Conservation (phyloP, 2,113 vertebrate genomes). For the Micromys minutus region DNA sequence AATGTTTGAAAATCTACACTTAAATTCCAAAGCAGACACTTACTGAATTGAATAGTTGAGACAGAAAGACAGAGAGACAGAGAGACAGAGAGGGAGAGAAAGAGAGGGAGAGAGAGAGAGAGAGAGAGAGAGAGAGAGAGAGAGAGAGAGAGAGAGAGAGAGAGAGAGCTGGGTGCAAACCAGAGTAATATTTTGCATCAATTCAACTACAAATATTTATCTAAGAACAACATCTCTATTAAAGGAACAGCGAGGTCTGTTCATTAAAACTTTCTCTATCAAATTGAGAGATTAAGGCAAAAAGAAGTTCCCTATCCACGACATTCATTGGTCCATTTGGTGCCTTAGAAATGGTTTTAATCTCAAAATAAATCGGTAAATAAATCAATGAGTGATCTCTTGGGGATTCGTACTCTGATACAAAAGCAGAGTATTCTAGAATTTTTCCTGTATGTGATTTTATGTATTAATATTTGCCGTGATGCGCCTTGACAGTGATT, state of each 20-base stretch:
- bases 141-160: too few relatives aligned
- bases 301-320: background rate
- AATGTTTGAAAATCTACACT: slow-evolving; percentile 25
- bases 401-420: background rate
- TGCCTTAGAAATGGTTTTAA: background rate
- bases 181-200: slow-evolving; percentile 26
- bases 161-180: slow-evolving; percentile 17
- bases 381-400: background rate
- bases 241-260: background rate
- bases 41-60: background rate
- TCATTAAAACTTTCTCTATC: background rate
- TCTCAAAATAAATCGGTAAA: slow-evolving; percentile 39
- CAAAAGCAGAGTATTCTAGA: background rate
- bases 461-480: slow-evolving; percentile 34
- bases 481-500: slow-evolving; percentile 42
- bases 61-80: too few relatives aligned
- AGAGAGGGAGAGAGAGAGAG: too few relatives aligned
- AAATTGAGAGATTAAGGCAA: background rate
- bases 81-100: too few relatives aligned
- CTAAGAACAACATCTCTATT: slow-evolving; percentile 9
- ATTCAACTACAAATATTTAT: background rate
- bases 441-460: slow-evolving; percentile 55
- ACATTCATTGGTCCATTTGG: background rate
- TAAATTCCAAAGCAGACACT: slow-evolving; percentile 52
- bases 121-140: too few relatives aligned